phyloP scores from a whole-genome alignment of 2,888 invertebrate genomes.

The Hipparchia sbordonii region DNA sequence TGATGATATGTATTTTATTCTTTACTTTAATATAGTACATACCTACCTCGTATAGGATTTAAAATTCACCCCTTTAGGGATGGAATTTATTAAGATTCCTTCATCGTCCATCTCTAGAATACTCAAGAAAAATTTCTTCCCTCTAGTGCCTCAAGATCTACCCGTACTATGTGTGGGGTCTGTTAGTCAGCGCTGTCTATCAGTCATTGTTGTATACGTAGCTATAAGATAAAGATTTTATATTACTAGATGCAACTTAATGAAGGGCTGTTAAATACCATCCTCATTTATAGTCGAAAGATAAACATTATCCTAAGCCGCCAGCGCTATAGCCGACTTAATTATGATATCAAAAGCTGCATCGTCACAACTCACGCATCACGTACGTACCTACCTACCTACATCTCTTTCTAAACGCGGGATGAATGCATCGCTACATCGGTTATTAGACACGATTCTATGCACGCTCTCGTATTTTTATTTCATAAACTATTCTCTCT shows the following conservation, averaged over 20 bases:
- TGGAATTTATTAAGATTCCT: too few relatives aligned
- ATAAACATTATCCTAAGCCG: conserved; percentile 68
- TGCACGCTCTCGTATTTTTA: conserved; percentile 77
- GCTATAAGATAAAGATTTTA: background rate
- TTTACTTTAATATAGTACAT: too few relatives aligned
- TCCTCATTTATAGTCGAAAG: conserved; percentile 67
- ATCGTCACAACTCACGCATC: conserved; percentile 56
- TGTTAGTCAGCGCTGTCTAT: too few relatives aligned
- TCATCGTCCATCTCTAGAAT: too few relatives aligned
- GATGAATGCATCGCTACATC: conserved; percentile 60
- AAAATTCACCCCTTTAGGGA: too few relatives aligned
- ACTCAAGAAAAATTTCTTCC: too few relatives aligned
- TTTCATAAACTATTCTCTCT: conserved; percentile 49
- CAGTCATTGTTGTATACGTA: too few relatives aligned
- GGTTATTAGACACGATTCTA: conserved; percentile 81
- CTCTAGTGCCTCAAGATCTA: too few relatives aligned
- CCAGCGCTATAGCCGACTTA: conserved; percentile 56
- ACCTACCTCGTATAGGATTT: too few relatives aligned
- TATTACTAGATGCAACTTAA: background rate
- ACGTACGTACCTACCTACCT: conserved; percentile 33
- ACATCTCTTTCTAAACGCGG: conserved; percentile 61
- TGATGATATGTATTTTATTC: too few relatives aligned
- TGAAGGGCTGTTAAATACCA: conserved; percentile 36
- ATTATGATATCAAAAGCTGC: conserved; percentile 80
- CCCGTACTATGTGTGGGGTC: too few relatives aligned